A percentile compares a stretch with the other conserved stretches of the same genome.
phyloP scores from a whole-genome alignment of 2,113 vertebrate species.

The Felis catus region F.catus_Fca126_mat1.0 CM031414.1:28000501-28001000 shows the following conservation, averaged over 20 bases:
- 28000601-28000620: background rate
- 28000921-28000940: background rate
- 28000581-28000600: background rate
- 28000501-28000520: background rate
- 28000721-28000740: background rate
- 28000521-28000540: background rate
- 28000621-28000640: background rate
- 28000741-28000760: background rate
- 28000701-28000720: slow-evolving; percentile 49
- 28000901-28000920: background rate
- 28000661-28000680: background rate
- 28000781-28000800: background rate
- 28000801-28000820: background rate
- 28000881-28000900: slow-evolving; percentile 38
- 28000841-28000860: background rate
- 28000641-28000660: background rate
- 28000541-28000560: too few relatives aligned
- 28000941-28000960: background rate
- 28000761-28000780: background rate
- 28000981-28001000: too few relatives aligned
- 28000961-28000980: background rate
- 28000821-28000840: background rate
- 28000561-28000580: background rate
- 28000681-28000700: background rate
- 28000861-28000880: background rate